Base-by-base conservation (phyloP, 2,113 vertebrate species). In the Helogale parvula region DNA sequence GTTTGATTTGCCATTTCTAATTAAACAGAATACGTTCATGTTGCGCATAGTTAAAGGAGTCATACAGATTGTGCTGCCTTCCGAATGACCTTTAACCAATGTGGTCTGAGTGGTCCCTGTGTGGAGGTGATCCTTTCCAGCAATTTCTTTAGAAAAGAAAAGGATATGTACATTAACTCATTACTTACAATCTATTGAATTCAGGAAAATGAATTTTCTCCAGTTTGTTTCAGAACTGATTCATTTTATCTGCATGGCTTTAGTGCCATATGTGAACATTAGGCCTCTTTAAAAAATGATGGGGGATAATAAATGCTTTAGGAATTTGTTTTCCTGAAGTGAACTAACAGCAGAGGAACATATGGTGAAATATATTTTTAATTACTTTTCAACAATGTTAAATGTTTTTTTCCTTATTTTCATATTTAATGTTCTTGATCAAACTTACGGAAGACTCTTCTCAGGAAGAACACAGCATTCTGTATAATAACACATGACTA, bases 291-390 rank as follows among this genome's bases (percentile, higher is more conserved):
- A 98, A 98, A 98, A 98, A 98, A 98, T 98, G 90, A 98, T 98
- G 96, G 97, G 84, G 77, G 47, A 98, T 98, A 98, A 98, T 98
- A 98, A 98, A 98, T 98, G 98, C 97, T 98, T 92, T 88, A 98
- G 98, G 97, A 98, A 98, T 98, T 98, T 99, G 98, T 98, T 98
- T 99, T 98, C 97, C 98, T 98, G 93, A 98, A 98, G 97, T 92
- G 88, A 99, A 98, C 71, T 98, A 98, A 98, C 52, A 84, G 93
- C 90, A 97, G 96, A 97, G 96, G 97, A 98, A 86, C 98, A 99
- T 99, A 99, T 99, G 98, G 98, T 98, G 97, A 99, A 98, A 99
- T 99, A 98, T 98, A 98, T 98, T 99, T 99, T 99, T 99, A 99
- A 99, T 99, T 99, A 99, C 98, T 98, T 99, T 98, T 98, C 98